Conservation (phyloP, 2,797 vertebrate species). For the Tragelaphus eurycerus region DNA sequence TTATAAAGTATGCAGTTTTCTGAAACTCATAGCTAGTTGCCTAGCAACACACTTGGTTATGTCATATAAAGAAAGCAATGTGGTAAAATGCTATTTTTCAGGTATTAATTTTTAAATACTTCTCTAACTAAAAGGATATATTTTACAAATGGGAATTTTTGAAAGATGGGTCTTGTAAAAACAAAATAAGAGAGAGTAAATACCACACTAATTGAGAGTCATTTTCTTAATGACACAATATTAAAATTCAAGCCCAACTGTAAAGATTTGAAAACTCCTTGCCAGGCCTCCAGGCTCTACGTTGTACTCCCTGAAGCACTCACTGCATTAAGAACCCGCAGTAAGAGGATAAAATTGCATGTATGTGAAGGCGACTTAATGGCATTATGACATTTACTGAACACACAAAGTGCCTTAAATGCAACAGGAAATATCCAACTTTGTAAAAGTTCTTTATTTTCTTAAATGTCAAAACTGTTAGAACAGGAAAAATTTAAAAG, state of each 20-base stretch:
- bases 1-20: slow-evolving; percentile 71
- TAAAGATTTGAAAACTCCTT: slow-evolving; percentile 20
- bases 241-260: slow-evolving; percentile 65
- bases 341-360: slow-evolving; percentile 74
- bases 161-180: not conserved
- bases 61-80: slow-evolving; percentile 74
- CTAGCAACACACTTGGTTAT: slow-evolving; percentile 80
- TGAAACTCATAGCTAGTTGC: slow-evolving; percentile 70
- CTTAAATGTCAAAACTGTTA: slow-evolving; percentile 81
- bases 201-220: slow-evolving; percentile 38
- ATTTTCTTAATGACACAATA: slow-evolving; percentile 38
- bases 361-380: slow-evolving; percentile 76
- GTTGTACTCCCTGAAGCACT: slow-evolving; percentile 56
- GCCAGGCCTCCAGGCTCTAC: slow-evolving; percentile 17
- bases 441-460: slow-evolving; percentile 76
- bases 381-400: slow-evolving; percentile 81
- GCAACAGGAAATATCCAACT: slow-evolving; percentile 76
- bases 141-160: slow-evolving; percentile 34
- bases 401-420: slow-evolving; percentile 73
- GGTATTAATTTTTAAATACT: slow-evolving; percentile 64
- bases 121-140: slow-evolving; percentile 23
- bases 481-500: slow-evolving; percentile 65
- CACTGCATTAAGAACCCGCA: slow-evolving; percentile 5
- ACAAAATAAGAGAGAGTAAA: slow-evolving; percentile 47
- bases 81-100: slow-evolving; percentile 70